Conservation (phyloP, 2,797 vertebrate genomes). For the Anisognathus igniventris region DNA sequence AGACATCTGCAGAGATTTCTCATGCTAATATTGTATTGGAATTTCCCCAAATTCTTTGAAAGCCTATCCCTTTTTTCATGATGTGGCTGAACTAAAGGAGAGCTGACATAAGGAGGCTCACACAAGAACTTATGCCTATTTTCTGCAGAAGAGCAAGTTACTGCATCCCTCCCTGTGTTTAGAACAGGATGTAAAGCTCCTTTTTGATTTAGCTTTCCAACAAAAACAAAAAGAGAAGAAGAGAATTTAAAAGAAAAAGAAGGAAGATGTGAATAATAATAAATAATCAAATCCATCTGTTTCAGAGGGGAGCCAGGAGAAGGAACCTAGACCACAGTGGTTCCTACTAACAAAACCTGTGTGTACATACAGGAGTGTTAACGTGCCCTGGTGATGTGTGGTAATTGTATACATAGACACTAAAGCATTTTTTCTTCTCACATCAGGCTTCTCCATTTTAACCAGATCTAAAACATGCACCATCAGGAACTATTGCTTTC, state of each 20-base stretch:
- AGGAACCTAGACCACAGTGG: not conserved
- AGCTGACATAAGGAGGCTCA: not conserved
- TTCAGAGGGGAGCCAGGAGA: not conserved
- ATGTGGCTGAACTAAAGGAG: not conserved
- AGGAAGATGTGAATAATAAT: conserved; percentile 33
- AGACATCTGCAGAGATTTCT: not conserved
- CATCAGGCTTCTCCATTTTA: conserved; percentile 18
- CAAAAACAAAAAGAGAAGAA: conserved; percentile 9
- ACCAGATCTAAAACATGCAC: conserved; percentile 53
- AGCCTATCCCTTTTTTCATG: not conserved
- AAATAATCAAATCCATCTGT: conserved; percentile 53
- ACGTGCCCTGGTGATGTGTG: not conserved
- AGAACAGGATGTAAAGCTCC: not conserved
- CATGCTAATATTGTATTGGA: not conserved
- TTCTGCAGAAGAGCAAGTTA: not conserved
- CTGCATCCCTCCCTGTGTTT: not conserved
- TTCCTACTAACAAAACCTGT: not conserved
- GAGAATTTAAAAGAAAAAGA: not conserved
- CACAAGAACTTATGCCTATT: not conserved
- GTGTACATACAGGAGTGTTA: not conserved
- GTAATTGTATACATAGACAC: not conserved
- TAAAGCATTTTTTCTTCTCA: not conserved
- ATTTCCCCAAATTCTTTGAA: not conserved
- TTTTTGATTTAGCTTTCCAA: conserved; percentile 37
- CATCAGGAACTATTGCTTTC: conserved; percentile 63